Evolutionary conservation across 2,888 invertebrate species (phyloP), one percentile per base, ranked within the genome.

Genomic region (Notocelia uddmanniana): DNA sequence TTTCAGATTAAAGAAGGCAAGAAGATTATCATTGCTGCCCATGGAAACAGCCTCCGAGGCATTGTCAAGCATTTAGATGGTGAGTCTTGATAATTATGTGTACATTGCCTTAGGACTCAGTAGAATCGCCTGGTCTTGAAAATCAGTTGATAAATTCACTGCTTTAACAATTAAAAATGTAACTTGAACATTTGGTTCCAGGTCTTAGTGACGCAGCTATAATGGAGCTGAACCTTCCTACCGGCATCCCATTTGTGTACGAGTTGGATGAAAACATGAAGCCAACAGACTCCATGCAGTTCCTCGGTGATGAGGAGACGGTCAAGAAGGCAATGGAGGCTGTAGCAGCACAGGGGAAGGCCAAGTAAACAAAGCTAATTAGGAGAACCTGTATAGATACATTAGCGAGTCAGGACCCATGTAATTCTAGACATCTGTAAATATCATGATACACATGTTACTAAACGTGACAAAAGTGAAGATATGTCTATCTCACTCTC

Each of bases 51-150:
- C 83, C 95, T 97, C 50, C 94, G 98, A 80, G 97, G 97, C 73
- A 96, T 98, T 77, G 97, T 98, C 0, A 98, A 98, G 88, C 96
- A 97, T 91, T 95, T 98, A 83, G 97, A 98, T 87, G 93, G 97
- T 97, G 90, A 93, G 95, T 31, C 8, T 31, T 31, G 31, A 5
- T 31, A 31, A 31, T 26, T n/a, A n/a, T n/a, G n/a, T n/a, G n/a
- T n/a, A n/a, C n/a, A n/a, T n/a, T n/a, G n/a, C 0, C 11, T 37
- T 11, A 37, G 11, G 37, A 3, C 13, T 37, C 13, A 3, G 13
- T 13, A 37, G 11, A 37, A 13, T 13, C 1, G 3, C n/a, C n/a
- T n/a, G n/a, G n/a, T 37, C 37, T 37, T 0, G 13, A 37, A 37
- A 13, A 37, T 11, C 13, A 37, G 37, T 3, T n/a, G n/a, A n/a